Base-by-base conservation (phyloP, 2,113 vertebrate species). In the Chionodraco myersi region DNA sequence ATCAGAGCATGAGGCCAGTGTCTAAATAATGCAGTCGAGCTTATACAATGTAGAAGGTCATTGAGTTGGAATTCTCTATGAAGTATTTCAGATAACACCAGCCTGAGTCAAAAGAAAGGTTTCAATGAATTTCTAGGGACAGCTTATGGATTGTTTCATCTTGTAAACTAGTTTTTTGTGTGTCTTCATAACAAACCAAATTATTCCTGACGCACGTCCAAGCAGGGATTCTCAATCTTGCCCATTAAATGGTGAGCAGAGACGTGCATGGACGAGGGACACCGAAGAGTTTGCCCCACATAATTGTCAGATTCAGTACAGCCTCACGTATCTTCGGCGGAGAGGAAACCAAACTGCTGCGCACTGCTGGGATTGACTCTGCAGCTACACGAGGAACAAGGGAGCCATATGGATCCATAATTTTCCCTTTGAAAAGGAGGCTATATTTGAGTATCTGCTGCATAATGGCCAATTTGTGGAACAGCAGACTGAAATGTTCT, bases 301-400 rank as follows among this genome's bases (percentile, higher is more conserved):
- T 53, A 67, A 67, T 67, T 60, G 34, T 73, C 47, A 80, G 70
- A 36, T 61, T 60, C 36, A 23, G 13, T 34, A 68, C 36, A 54
- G 10, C 21, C 16, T 74, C 56, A 74, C 16, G 47, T 12, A 21
- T 60, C 34, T 26, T 16, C 10, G 0, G 5, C 64, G 8, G 34
- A 6, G 47, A 30, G 21, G 51, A 11, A 47, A 3, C 12, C 16
- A 48, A 58, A 52, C n/a, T 8, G n/a, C 18, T n/a, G 34, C 5
- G 0, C 47, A 54, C 34, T 2, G 4, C 36, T 36, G n/a, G 30
- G 53, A 52, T 30, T 15, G 11, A 34, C 11, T 11, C 10, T 1
- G 21, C 10, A 51, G 59, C 18, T 21, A 3, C 12, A 53, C 4
- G 6, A 80, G 51, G 18, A 14, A 49, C 18, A 26, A 3, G n/a